Evolutionary conservation across 2,888 invertebrate species (phyloP).

Genomic region (Axea sp.): DNA sequence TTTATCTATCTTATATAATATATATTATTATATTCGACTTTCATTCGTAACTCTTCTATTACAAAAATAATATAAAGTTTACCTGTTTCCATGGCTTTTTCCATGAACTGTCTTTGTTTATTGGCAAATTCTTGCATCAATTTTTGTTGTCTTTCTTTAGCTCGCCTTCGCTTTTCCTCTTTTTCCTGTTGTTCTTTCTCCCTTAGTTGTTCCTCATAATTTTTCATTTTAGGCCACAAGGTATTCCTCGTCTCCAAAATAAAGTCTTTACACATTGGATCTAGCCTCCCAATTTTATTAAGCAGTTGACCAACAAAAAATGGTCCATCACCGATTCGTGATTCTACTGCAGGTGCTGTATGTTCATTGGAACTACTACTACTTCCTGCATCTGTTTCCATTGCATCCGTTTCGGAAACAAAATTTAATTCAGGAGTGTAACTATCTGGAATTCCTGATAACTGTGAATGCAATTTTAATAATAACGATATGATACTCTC

Average conservation of each 20-base stretch:
- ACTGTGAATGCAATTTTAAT: conserved; percentile 93
- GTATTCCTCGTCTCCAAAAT: conserved; percentile 86
- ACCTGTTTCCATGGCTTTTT: conserved; percentile 85
- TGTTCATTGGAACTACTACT: conserved; percentile 39
- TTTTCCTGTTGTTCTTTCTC: conserved; percentile 86
- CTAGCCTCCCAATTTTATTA: conserved; percentile 86
- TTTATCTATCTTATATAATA: no score
- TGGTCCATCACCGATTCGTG: conserved; percentile 90
- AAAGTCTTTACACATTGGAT: conserved; percentile 85
- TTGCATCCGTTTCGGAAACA: background rate
- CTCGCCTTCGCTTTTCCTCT: conserved; percentile 90
- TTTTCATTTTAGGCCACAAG: conserved; percentile 91
- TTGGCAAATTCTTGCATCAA: conserved; percentile 96
- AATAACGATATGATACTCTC: conserved; percentile 95
- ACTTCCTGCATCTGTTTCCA: conserved; percentile 66
- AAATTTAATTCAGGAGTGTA: conserved; percentile 80
- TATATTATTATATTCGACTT: no score
- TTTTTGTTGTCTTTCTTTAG: conserved; percentile 93
- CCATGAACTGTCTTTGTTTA: conserved; percentile 94
- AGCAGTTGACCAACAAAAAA: conserved; percentile 91
- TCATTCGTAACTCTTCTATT: no score
- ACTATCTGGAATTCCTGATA: conserved; percentile 91
- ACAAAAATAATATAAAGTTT: no score
- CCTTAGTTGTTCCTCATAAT: conserved; percentile 88
- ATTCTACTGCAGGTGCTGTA: conserved; percentile 66